These are phyloP conservation scores for Margaritifera margaritifera DNA, from an alignment of 2,888 invertebrate species.

Conservation along the genomic window DNA sequence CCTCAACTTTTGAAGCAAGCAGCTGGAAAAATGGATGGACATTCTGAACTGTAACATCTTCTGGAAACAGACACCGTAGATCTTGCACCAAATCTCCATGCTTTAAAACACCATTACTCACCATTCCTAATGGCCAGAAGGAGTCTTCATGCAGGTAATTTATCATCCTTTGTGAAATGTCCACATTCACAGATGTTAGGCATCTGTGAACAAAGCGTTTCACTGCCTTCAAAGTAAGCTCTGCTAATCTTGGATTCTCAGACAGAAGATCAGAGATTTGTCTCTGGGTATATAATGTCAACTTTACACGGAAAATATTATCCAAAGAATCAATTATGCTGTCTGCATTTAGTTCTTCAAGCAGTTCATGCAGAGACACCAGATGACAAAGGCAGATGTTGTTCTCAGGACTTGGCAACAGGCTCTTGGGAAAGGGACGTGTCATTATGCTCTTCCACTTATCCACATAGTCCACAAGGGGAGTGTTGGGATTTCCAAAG, in stretches of 20 bases:
- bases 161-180: slow-evolving; percentile 15
- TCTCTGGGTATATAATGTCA: slow-evolving; percentile 19
- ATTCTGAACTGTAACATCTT: too few relatives aligned
- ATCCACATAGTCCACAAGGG: slow-evolving; percentile 35
- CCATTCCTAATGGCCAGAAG: slow-evolving; percentile 30
- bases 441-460: slow-evolving; percentile 25
- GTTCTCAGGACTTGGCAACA: slow-evolving; percentile 35
- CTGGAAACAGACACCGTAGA: too few relatives aligned
- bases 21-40: too few relatives aligned
- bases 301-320: slow-evolving; percentile 17
- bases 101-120: too few relatives aligned
- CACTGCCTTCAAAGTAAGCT: slow-evolving; percentile 18
- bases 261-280: slow-evolving; percentile 13
- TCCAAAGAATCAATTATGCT: slow-evolving; percentile 32
- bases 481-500: slow-evolving; percentile 22
- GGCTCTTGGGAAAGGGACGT: slow-evolving; percentile 15
- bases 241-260: slow-evolving; percentile 11
- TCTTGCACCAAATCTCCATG: too few relatives aligned
- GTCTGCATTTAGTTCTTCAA: slow-evolving; percentile 42
- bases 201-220: slow-evolving; percentile 43
- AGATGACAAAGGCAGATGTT: slow-evolving; percentile 38
- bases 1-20: too few relatives aligned
- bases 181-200: slow-evolving; percentile 22
- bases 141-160: slow-evolving; percentile 31
- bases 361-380: slow-evolving; percentile 30